These are phyloP conservation scores for Thamnaconus septentrionalis DNA, from an alignment of 2,113 vertebrate genomes.

Conservation along the genomic window DNA sequence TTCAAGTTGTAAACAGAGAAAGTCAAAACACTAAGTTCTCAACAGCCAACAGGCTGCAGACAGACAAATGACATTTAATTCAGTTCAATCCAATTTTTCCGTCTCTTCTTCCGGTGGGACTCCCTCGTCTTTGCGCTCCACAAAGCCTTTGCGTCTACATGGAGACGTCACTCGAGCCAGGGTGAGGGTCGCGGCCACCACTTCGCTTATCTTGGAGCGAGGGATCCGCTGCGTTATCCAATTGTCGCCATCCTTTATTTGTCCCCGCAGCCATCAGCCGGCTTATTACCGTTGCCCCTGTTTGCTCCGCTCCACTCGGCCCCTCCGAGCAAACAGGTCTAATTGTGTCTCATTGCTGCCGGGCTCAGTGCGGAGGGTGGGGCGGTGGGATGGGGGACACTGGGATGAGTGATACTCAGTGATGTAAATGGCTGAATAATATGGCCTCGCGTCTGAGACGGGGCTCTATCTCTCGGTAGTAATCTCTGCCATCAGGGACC, in stretches of 20 bases:
- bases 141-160: no score
- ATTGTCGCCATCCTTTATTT: conserved; percentile 52
- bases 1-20: no score
- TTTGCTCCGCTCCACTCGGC: conserved; percentile 62
- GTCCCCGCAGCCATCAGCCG: conserved; percentile 60
- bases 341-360: conserved; percentile 66
- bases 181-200: conserved; percentile 36
- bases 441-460: conserved; percentile 65
- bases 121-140: conserved; percentile 2
- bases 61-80: no score
- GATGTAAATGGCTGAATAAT: conserved; percentile 81
- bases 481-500: conserved; percentile 73
- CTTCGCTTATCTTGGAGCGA: conserved; percentile 43
- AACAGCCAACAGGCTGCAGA: no score
- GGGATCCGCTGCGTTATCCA: conserved; percentile 45
- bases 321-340: conserved; percentile 76
- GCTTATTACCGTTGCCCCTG: conserved; percentile 71
- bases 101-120: conserved; percentile 11
- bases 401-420: conserved; percentile 67
- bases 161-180: conserved; percentile 33
- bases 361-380: conserved; percentile 45
- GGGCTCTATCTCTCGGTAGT: conserved; percentile 65
- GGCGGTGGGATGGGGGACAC: conserved; percentile 8
- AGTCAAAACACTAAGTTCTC: no score
- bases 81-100: background rate